These are phyloP conservation scores for Drosophila arawakana DNA, from an alignment of 1,140 invertebrate species.

Conservation along the genomic window DNA sequence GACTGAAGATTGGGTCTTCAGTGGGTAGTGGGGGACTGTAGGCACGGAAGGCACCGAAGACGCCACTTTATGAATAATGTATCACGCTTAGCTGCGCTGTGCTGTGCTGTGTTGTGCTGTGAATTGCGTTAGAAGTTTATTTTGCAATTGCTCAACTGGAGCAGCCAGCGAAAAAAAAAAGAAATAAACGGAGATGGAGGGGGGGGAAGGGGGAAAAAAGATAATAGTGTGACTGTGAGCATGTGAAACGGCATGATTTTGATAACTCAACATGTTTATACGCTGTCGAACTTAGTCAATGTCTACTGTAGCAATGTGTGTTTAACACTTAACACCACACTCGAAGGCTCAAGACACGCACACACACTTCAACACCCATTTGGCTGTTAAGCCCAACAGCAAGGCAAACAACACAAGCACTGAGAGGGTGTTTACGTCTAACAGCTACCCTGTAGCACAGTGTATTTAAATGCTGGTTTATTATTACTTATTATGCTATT, in stretches of 20 bases:
- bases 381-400: slow-evolving; percentile 13
- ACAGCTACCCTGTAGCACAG: neutral
- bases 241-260: neutral
- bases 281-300: slow-evolving; percentile 39
- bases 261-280: neutral
- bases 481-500: no score
- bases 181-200: no score
- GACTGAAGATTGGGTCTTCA: slow-evolving; percentile 34
- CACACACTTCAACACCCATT: slow-evolving; percentile 15
- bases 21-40: neutral
- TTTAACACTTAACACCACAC: slow-evolving; percentile 41
- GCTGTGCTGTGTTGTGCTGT: slow-evolving; percentile 48
- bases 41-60: neutral
- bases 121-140: slow-evolving; percentile 58
- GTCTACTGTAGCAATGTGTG: slow-evolving; percentile 39
- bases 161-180: neutral
- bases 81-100: slow-evolving; percentile 54
- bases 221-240: slow-evolving; percentile 1
- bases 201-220: neutral
- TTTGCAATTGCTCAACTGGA: slow-evolving; percentile 58
- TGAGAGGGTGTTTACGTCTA: neutral
- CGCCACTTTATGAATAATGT: slow-evolving; percentile 63
- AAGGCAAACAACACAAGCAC: slow-evolving; percentile 1
- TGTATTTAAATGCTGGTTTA: no score
- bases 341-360: slow-evolving; percentile 32